Conservation (phyloP, 2,113 vertebrate species). For the Chlorocebus sabaeus region DNA sequence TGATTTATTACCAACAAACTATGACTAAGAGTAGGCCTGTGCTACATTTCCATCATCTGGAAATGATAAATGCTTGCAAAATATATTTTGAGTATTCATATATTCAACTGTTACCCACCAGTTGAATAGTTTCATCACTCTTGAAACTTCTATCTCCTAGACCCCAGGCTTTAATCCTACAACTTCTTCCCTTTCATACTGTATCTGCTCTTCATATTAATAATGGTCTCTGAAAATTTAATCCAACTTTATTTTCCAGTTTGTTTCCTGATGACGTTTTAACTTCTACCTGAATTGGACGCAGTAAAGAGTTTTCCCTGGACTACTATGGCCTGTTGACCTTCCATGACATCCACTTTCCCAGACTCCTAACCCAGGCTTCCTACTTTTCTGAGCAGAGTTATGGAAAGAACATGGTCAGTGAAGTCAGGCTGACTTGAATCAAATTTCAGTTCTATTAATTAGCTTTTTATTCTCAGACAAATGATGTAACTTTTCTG, state of each 20-base stretch:
- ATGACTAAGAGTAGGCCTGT: neutral
- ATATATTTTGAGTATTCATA: neutral
- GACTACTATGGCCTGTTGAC: neutral
- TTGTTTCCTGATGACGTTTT: neutral
- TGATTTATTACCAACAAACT: neutral
- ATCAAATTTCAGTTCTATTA: neutral
- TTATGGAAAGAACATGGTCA: neutral
- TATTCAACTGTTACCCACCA: neutral
- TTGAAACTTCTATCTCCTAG: neutral
- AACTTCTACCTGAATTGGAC: neutral
- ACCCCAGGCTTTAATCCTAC: neutral
- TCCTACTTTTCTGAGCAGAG: neutral
- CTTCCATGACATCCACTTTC: neutral
- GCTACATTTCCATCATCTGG: neutral
- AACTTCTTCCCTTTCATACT: neutral
- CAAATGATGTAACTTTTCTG: neutral
- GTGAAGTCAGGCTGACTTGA: neutral
- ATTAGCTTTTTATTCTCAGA: neutral
- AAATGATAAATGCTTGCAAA: neutral
- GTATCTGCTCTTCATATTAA: neutral
- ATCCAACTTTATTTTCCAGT: neutral
- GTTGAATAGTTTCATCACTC: neutral
- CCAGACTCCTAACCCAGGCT: neutral
- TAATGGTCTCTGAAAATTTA: neutral
- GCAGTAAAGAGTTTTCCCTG: neutral